A percentile compares a stretch with the other conserved stretches of the same genome.
Evolutionary conservation across 1,140 invertebrate genomes (phyloP).

Genomic region (Nebria ingens): DNA sequence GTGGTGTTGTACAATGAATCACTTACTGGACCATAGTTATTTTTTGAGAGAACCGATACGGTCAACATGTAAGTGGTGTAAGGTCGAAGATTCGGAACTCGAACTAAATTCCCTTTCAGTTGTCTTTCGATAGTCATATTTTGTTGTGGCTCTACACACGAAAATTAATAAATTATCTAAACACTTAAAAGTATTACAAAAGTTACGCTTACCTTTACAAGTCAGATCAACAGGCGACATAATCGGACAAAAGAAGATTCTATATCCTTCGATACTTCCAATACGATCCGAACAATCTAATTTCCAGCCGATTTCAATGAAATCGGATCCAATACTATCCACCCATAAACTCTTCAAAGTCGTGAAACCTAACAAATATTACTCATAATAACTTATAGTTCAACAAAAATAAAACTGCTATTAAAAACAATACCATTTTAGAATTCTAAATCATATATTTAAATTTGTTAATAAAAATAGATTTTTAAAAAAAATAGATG

Average conservation of each 20-base stretch:
- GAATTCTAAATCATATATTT: too few species aligned
- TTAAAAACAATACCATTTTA: too few species aligned
- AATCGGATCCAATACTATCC: slow-evolving; percentile 43
- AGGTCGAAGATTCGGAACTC: slow-evolving; percentile 47
- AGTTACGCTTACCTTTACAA: slow-evolving; percentile 32
- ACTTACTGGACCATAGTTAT: slow-evolving; percentile 53
- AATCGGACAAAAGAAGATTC: slow-evolving; percentile 57
- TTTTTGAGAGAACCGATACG: slow-evolving; percentile 60
- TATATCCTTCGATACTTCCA: slow-evolving; percentile 52
- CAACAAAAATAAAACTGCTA: too few species aligned
- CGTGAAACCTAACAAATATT: slow-evolving; percentile 43
- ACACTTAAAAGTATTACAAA: neutral
- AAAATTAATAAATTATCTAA: slow-evolving; percentile 4
- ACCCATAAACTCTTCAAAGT: slow-evolving; percentile 57
- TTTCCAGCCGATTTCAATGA: slow-evolving; percentile 55
- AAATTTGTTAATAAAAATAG: slow-evolving; percentile 47
- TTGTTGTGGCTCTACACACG: slow-evolving; percentile 20
- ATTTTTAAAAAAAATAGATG: too few species aligned
- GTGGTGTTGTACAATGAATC: slow-evolving; percentile 58
- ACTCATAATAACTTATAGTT: slow-evolving; percentile 42
- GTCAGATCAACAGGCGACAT: slow-evolving; percentile 38
- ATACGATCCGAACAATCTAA: slow-evolving; percentile 58
- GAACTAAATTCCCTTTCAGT: slow-evolving; percentile 30
- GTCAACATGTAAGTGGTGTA: slow-evolving; percentile 68
- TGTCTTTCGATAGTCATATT: slow-evolving; percentile 40